Conservation (phyloP, 2,113 vertebrate genomes). For the Anoura caudifer region DNA sequence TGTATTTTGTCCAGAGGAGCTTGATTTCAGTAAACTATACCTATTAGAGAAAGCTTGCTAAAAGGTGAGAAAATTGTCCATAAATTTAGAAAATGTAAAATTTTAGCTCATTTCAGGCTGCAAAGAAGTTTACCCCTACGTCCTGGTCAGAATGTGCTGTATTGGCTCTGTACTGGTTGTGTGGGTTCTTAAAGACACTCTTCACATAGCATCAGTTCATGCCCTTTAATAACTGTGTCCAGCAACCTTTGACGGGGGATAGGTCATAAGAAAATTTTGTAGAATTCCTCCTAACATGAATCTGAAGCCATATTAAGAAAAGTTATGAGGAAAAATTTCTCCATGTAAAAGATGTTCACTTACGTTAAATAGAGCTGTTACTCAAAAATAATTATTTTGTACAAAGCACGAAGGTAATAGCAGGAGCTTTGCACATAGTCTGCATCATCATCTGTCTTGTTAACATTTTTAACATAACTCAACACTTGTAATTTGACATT, state of each 20-base stretch:
- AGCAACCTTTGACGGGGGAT: neutral
- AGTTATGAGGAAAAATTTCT: neutral
- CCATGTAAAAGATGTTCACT: neutral
- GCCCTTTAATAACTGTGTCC: neutral
- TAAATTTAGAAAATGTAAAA: neutral
- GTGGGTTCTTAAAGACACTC: neutral
- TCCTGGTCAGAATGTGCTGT: neutral
- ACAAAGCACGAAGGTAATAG: neutral
- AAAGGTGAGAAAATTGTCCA: neutral
- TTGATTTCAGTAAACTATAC: neutral
- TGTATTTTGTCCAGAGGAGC: neutral
- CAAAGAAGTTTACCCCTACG: neutral
- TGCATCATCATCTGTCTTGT: slow-evolving; percentile 10
- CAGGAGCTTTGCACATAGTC: neutral
- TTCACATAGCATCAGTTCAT: neutral
- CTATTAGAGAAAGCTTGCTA: neutral
- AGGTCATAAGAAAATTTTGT: neutral
- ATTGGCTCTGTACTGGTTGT: neutral
- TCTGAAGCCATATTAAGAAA: neutral
- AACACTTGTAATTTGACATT: neutral
- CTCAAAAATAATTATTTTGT: neutral
- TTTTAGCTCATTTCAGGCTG: neutral
- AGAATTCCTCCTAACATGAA: neutral
- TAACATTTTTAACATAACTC: slow-evolving; percentile 36
- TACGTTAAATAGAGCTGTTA: slow-evolving; percentile 20